Percentiles rank a stretch among this genome's conserved stretches.
Conservation (phyloP, 1,140 invertebrate species). For the Apis mellifera region Amel_HAv3.1 CM009937.2:9461001-9461500, state of each 20-base stretch:
- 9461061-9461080: slow-evolving; percentile 44
- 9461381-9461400: no score
- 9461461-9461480: no score
- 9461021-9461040: no score
- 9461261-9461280: not conserved
- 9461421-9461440: no score
- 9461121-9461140: slow-evolving; percentile 39
- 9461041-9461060: slow-evolving; percentile 15
- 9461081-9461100: slow-evolving; percentile 32
- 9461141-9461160: not conserved
- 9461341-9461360: no score
- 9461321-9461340: not conserved
- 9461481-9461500: no score
- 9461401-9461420: no score
- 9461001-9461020: no score
- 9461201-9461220: slow-evolving; percentile 29
- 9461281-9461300: no score
- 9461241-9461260: slow-evolving; percentile 10
- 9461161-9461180: not conserved
- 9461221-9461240: not conserved
- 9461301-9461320: not conserved
- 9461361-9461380: no score
- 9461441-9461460: no score
- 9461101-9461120: not conserved
- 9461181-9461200: slow-evolving; percentile 6